phyloP scores from a whole-genome alignment of 2,113 vertebrate species.

The Ploceus nigricollis region DNA sequence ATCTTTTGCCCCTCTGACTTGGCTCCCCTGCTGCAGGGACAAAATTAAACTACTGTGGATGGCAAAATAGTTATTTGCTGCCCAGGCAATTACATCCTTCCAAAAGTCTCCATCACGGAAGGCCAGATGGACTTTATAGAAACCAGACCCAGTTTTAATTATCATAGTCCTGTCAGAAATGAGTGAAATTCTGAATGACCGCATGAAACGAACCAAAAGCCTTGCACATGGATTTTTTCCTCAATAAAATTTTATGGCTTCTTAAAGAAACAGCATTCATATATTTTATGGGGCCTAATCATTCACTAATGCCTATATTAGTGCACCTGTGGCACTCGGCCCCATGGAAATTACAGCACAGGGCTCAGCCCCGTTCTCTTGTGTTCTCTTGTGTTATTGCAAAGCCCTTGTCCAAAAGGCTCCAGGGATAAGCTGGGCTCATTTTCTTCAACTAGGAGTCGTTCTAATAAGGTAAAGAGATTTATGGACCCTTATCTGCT shows the following conservation, averaged over 20 bases:
- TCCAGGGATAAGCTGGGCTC: not conserved
- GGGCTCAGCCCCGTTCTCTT: not conserved
- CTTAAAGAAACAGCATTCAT: conserved; percentile 63
- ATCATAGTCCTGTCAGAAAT: conserved; percentile 62
- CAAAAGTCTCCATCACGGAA: conserved; percentile 12
- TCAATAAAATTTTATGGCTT: conserved; percentile 65
- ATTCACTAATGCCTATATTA: conserved; percentile 67
- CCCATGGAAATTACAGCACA: conserved; percentile 51
- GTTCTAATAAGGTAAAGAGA: not conserved
- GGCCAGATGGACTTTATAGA: conserved; percentile 66
- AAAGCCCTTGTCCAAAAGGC: not conserved
- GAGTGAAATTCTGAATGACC: conserved; percentile 61
- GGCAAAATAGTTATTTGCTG: conserved; percentile 51
- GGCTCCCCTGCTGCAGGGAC: conserved; percentile 53
- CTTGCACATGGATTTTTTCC: conserved; percentile 49
- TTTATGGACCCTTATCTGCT: conserved; percentile 21
- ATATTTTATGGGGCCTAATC: conserved; percentile 61
- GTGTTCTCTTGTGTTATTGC: not conserved
- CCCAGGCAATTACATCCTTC: conserved; percentile 52
- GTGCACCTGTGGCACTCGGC: conserved; percentile 75
- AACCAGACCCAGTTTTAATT: conserved; percentile 70
- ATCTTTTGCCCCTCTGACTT: conserved; percentile 58
- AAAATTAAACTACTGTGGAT: conserved; percentile 56
- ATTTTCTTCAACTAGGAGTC: not conserved
- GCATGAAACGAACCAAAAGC: conserved; percentile 55